These are phyloP conservation scores for Belgica antarctica DNA, from an alignment of 2,888 invertebrate species.

Conservation along the genomic window DNA sequence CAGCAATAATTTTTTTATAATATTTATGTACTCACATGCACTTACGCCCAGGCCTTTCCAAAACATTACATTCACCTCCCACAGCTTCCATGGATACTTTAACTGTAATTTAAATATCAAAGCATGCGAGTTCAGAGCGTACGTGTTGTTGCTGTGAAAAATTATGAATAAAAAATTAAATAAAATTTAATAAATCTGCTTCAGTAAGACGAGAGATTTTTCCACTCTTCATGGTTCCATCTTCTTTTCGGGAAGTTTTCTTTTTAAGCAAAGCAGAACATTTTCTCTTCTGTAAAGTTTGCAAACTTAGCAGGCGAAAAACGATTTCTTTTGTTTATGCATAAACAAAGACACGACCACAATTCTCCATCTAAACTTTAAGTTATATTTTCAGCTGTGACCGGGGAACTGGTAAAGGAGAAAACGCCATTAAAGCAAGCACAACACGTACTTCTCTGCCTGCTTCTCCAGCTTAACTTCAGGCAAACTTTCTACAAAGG, in stretches of 20 bases:
- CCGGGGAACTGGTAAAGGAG: not conserved
- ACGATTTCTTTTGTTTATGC: conserved; percentile 21
- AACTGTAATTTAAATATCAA: conserved; percentile 9
- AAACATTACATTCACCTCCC: not conserved
- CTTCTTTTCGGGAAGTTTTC: no score
- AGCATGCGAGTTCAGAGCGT: not conserved
- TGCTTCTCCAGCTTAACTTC: no score
- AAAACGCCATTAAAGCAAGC: not conserved
- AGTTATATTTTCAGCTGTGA: conserved; percentile 24
- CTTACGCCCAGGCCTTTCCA: no score
- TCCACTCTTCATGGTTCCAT: no score
- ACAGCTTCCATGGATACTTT: not conserved
- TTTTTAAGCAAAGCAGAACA: no score
- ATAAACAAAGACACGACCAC: conserved; percentile 11
- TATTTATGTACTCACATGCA: no score
- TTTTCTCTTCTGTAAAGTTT: conserved; percentile 11
- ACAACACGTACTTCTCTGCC: conserved; percentile 19
- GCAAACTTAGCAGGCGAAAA: not conserved
- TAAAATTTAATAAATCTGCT: conserved; percentile 4
- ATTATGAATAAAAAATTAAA: conserved; percentile 20
- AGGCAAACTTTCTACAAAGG: not conserved
- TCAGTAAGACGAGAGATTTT: not conserved
- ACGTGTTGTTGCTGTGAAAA: not conserved
- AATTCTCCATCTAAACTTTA: not conserved
- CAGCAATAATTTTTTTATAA: no score